Evolutionary conservation across 1,140 invertebrate species (phyloP).

Genomic region (Pseudoatta argentina): DNA sequence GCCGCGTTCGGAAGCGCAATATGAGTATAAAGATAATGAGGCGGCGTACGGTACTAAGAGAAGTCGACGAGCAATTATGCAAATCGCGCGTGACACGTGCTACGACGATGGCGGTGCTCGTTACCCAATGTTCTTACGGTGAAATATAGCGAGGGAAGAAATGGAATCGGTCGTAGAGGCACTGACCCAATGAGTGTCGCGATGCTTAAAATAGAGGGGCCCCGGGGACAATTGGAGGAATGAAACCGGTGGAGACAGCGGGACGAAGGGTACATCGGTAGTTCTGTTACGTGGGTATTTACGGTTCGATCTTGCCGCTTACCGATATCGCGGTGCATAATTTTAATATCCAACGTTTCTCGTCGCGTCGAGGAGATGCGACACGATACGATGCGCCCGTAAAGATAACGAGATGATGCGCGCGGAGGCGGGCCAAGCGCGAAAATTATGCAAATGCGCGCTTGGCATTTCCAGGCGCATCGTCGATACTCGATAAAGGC

Average conservation of each 20-base stretch:
- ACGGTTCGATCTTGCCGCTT: constrained; percentile 19
- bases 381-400: constrained; percentile 36
- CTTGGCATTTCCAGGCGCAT: constrained; percentile 7
- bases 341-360: constrained; percentile 43
- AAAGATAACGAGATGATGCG: constrained; percentile 53
- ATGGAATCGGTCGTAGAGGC: constrained; percentile 30
- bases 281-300: constrained; percentile 40
- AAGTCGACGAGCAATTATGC: constrained; percentile 56
- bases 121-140: constrained; percentile 38
- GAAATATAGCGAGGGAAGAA: constrained; percentile 4
- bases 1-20: constrained; percentile 24
- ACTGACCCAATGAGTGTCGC: constrained; percentile 34
- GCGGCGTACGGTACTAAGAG: constrained; percentile 14
- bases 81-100: constrained; percentile 62
- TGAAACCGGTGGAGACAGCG: constrained; percentile 2
- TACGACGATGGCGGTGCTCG: constrained; percentile 24
- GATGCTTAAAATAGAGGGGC: constrained; percentile 38
- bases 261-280: constrained; percentile 37
- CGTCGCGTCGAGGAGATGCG: constrained; percentile 18
- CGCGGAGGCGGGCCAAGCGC: constrained; percentile 13
- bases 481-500: constrained; percentile 47
- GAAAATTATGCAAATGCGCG: constrained; percentile 52
- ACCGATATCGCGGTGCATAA: constrained; percentile 3
- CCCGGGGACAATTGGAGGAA: not conserved
- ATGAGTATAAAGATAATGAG: constrained; percentile 58